Base-by-base conservation (phyloP, 2,888 invertebrate genomes). In the Clistopyga incitator region DNA sequence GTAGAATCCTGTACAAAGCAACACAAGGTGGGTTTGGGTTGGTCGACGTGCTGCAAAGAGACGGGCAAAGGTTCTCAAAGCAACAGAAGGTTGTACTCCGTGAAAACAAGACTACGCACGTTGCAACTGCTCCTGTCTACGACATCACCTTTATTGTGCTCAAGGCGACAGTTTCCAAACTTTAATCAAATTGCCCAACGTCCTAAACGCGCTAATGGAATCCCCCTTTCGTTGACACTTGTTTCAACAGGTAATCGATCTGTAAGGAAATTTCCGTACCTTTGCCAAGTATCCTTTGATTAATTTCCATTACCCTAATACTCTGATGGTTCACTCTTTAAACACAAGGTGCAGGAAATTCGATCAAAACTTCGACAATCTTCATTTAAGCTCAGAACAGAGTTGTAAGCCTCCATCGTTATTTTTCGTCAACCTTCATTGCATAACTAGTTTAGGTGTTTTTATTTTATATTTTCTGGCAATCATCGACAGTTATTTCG, bases 181-280 rank as follows among this genome's bases (percentile, higher is more conserved):
- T 88, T 87, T 84, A 86, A 74, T 86, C 88, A 85, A 87, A 88
- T 88, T 88, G 85, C 75, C 85, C 42, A 82, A 18, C 64, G 61
- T 85, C 82, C 84, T 86, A 87, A 86, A 86, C 67, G 78, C 67
- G 74, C 52, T 72, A 77, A 80, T 61, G 45, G 72, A 74, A 77
- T 78, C 64, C 42, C 64, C 42, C 77, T 34, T 68, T 81, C 59
- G 72, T 64, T 38, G 20, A 20, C 70, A 75, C 61, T 70, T 75
- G 80, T 76, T 84, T 81, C 70, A 56, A 74, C 23, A 59, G 70
- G 80, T 84, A 59, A 75, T 78, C 78, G 82, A 82, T 56, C 34
- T 65, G 64, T 11, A 52, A 52, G 65, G 56, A 78, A 67, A 78
- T 82, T 72, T 78, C 38, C 38, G 38, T 10, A 42, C 10, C 64